Evolutionary conservation across 2,888 invertebrate genomes (phyloP).

Genomic region (Sisyra nigra): DNA sequence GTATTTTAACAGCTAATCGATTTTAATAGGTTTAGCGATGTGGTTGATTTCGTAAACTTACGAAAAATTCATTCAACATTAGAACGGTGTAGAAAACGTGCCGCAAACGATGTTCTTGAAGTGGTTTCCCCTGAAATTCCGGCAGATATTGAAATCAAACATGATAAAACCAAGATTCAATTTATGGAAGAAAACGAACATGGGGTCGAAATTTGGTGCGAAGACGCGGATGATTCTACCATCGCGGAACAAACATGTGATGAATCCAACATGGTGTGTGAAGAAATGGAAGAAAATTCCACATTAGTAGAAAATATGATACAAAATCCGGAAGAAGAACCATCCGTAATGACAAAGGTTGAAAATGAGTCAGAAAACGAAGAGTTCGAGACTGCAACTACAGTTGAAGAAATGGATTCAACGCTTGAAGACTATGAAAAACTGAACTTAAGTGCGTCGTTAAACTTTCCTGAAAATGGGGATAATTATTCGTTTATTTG

Average conservation of each 20-base stretch:
- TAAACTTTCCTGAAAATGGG: not conserved
- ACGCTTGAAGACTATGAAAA: too few relatives aligned
- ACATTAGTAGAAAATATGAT: too few relatives aligned
- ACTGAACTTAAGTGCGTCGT: too few relatives aligned
- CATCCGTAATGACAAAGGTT: not conserved
- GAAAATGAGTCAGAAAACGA: not conserved
- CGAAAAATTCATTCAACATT: slow-evolving; percentile 8
- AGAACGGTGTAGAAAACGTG: slow-evolving; percentile 7
- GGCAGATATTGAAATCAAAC: not conserved
- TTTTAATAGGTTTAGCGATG: slow-evolving; percentile 7
- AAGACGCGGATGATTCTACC: not conserved
- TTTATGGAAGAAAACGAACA: not conserved
- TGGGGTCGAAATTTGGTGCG: not conserved
- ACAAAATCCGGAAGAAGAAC: not conserved
- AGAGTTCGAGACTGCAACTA: not conserved
- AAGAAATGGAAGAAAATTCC: too few relatives aligned
- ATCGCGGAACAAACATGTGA: not conserved
- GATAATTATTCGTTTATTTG: slow-evolving; percentile 5
- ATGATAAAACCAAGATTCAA: not conserved
- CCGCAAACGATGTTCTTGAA: slow-evolving; percentile 5
- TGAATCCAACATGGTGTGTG: too few relatives aligned
- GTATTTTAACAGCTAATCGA: not conserved
- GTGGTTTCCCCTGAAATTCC: slow-evolving; percentile 5
- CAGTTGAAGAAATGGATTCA: too few relatives aligned
- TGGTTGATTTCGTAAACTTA: slow-evolving; percentile 6